Conservation (phyloP, 1,140 invertebrate species). For the Pinna nobilis region DNA sequence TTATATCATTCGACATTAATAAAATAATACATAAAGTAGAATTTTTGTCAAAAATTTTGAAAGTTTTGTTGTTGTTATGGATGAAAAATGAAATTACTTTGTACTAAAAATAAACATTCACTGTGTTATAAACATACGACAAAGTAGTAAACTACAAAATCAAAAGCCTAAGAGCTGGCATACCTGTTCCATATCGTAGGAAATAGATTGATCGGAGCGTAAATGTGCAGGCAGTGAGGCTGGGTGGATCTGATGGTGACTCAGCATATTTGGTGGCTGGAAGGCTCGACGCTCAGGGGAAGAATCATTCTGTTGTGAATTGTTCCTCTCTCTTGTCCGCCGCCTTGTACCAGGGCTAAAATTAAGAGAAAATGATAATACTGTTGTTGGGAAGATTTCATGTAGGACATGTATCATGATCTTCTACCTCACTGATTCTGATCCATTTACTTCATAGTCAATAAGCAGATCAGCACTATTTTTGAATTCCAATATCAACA, state of each 20-base stretch:
- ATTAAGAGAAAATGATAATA: constrained; percentile 25
- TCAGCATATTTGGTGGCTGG: constrained; percentile 61
- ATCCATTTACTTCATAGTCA: background rate
- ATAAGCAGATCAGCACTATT: too few species aligned
- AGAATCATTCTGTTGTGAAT: constrained; percentile 45
- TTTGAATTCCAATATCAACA: too few species aligned
- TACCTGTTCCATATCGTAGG: constrained; percentile 65
- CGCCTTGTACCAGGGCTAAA: constrained; percentile 64
- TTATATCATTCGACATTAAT: background rate
- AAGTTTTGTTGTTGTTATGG: background rate
- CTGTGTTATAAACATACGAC: background rate
- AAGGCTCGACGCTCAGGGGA: constrained; percentile 67
- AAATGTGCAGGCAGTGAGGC: constrained; percentile 54
- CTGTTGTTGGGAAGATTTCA: background rate
- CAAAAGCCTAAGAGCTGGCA: background rate
- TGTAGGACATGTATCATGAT: background rate
- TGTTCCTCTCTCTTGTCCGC: constrained; percentile 58
- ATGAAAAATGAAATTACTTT: background rate
- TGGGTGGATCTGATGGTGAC: constrained; percentile 59
- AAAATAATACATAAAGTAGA: background rate
- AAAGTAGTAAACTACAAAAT: background rate
- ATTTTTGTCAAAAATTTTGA: background rate
- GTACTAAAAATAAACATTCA: background rate
- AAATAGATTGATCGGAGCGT: constrained; percentile 56
- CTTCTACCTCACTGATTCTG: background rate